Conservation (phyloP, 2,797 vertebrate genomes). For the Darevskia nairensis region DNA sequence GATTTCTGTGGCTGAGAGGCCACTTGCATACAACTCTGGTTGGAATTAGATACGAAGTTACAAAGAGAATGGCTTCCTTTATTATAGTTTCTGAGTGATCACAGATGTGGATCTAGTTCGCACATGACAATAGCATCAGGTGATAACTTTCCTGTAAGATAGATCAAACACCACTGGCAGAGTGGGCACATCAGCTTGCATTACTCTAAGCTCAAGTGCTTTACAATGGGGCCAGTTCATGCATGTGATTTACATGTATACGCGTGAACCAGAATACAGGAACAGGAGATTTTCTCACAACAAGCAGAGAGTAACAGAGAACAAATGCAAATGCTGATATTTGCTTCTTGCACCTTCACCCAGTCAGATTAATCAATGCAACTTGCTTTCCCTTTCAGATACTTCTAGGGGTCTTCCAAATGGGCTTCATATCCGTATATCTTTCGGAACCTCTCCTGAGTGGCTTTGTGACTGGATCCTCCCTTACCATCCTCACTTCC, state of each 20-base stretch:
- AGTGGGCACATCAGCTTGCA: background rate
- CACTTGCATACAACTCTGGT: background rate
- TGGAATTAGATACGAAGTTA: background rate
- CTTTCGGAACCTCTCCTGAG: slow-evolving; percentile 75
- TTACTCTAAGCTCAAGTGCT: background rate
- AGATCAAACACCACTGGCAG: background rate
- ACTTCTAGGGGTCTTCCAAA: slow-evolving; percentile 70
- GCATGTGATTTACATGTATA: background rate
- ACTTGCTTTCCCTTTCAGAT: slow-evolving; percentile 66
- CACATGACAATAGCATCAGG: background rate
- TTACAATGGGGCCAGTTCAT: background rate
- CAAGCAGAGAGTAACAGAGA: background rate
- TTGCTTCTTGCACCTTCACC: background rate
- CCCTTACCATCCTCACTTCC: slow-evolving; percentile 74
- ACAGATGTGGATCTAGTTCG: background rate
- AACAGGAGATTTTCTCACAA: background rate
- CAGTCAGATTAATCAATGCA: background rate
- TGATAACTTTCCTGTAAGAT: background rate
- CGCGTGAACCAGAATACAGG: background rate
- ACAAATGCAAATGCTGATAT: background rate
- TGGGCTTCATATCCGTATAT: slow-evolving; percentile 75
- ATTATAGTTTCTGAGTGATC: background rate
- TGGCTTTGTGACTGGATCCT: slow-evolving; percentile 72
- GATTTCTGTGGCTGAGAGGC: background rate
- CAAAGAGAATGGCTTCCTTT: background rate